These are phyloP conservation scores for Zaprionus africanus DNA, from an alignment of 1,140 invertebrate species.

Conservation along the genomic window DNA sequence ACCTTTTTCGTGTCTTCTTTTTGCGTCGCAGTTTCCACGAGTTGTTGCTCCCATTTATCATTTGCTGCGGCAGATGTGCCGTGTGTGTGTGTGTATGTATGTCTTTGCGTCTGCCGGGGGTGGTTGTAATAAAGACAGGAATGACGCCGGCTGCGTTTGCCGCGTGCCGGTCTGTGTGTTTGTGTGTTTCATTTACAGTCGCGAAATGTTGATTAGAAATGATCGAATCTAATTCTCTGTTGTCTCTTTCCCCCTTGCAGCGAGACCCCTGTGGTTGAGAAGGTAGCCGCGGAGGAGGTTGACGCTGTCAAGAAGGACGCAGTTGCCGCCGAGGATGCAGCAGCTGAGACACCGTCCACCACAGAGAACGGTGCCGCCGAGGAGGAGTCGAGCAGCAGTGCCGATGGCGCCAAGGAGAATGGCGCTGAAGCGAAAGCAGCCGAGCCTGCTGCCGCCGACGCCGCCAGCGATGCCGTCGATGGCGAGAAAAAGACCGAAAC, in stretches of 20 bases:
- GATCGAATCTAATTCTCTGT: neutral
- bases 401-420: constrained; percentile 55
- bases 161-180: constrained; percentile 27
- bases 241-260: constrained; percentile 38
- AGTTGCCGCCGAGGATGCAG: constrained; percentile 60
- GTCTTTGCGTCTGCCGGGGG: constrained; percentile 32
- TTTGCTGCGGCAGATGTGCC: constrained; percentile 65
- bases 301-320: constrained; percentile 79
- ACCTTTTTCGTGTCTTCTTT: constrained; percentile 63
- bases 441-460: constrained; percentile 43
- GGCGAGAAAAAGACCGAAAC: constrained; percentile 55
- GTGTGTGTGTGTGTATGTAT: constrained; percentile 13
- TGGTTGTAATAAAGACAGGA: constrained; percentile 55
- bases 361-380: constrained; percentile 75
- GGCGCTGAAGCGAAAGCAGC: constrained; percentile 31
- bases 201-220: constrained; percentile 12
- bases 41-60: constrained; percentile 79
- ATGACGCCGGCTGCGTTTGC: constrained; percentile 19
- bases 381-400: constrained; percentile 60
- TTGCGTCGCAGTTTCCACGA: constrained; percentile 76
- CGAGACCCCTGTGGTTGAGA: constrained; percentile 82
- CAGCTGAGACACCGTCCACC: constrained; percentile 60
- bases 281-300: constrained; percentile 78
- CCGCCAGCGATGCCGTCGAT: constrained; percentile 45
- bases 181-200: constrained; percentile 21